These are phyloP conservation scores for Chalcosyrphus nemorum DNA, from an alignment of 2,888 invertebrate species.

Conservation along the genomic window DNA sequence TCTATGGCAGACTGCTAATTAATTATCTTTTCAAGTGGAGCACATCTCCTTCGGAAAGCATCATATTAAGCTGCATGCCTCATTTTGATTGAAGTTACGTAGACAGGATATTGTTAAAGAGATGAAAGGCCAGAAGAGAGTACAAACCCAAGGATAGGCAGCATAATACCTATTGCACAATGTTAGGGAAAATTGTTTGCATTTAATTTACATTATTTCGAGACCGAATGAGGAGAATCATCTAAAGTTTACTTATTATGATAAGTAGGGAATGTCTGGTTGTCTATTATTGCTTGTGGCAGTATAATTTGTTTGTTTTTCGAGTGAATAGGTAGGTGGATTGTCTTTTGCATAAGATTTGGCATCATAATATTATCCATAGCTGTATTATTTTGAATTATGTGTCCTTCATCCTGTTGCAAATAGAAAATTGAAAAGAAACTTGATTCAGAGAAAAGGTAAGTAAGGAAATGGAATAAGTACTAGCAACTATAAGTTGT, in stretches of 20 bases:
- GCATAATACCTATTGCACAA: background rate
- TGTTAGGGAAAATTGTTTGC: slow-evolving; percentile 7
- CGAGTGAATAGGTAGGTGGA: background rate
- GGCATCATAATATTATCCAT: background rate
- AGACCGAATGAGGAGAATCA: background rate
- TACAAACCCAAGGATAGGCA: background rate
- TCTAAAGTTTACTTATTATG: background rate
- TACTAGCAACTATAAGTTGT: too few relatives aligned
- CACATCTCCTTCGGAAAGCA: background rate
- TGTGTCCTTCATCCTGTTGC: too few relatives aligned
- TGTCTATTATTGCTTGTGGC: background rate
- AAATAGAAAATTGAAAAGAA: too few relatives aligned
- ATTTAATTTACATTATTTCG: slow-evolving; percentile 24
- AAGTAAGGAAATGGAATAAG: too few relatives aligned
- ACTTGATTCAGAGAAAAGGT: too few relatives aligned
- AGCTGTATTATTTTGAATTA: too few relatives aligned
- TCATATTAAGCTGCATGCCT: background rate
- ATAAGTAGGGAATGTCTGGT: background rate
- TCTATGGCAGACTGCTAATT: slow-evolving; percentile 24
- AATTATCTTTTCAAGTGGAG: slow-evolving; percentile 16
- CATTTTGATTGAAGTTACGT: background rate
- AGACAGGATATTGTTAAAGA: background rate
- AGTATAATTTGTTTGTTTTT: background rate
- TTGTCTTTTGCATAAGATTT: background rate
- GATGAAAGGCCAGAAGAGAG: background rate